Percentiles rank a stretch among this genome's conserved stretches.
Evolutionary conservation across 2,113 vertebrate genomes (phyloP).

Genomic region (Rhineura floridana): DNA sequence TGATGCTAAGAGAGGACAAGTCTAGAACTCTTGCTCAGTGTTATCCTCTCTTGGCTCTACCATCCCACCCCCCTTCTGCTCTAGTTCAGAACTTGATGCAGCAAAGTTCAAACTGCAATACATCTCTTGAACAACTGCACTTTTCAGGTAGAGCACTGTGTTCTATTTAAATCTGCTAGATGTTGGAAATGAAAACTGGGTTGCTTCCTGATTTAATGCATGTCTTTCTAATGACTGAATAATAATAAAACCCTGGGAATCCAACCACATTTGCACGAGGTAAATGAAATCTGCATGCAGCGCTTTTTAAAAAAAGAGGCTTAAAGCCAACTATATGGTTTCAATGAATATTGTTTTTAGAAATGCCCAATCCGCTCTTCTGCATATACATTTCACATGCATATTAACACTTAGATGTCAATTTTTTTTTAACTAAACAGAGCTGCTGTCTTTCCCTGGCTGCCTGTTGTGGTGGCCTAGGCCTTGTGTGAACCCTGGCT

Average conservation of each 20-base stretch:
- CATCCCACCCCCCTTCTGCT: not conserved
- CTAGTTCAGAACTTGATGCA: not conserved
- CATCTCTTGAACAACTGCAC: not conserved
- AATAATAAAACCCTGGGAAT: not conserved
- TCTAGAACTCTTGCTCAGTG: not conserved
- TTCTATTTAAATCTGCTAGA: not conserved
- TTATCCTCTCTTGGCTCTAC: not conserved
- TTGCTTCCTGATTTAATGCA: not conserved
- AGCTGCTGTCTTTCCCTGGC: too few relatives aligned
- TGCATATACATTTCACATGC: not conserved
- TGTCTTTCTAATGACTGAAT: not conserved
- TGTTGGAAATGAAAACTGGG: not conserved
- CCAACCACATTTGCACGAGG: not conserved
- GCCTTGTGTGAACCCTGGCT: not conserved
- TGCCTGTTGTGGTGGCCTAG: not conserved
- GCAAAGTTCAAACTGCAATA: not conserved
- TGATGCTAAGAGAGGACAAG: not conserved
- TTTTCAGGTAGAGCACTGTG: not conserved
- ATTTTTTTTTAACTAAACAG: not conserved
- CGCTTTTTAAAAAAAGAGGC: not conserved
- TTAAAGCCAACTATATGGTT: not conserved
- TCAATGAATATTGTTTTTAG: not conserved
- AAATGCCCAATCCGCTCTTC: not conserved
- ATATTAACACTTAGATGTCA: not conserved
- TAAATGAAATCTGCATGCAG: not conserved